Evolutionary conservation across 2,113 vertebrate genomes (phyloP), one percentile per base, ranked within the genome.

Genomic region (Neotragus moschatus): DNA sequence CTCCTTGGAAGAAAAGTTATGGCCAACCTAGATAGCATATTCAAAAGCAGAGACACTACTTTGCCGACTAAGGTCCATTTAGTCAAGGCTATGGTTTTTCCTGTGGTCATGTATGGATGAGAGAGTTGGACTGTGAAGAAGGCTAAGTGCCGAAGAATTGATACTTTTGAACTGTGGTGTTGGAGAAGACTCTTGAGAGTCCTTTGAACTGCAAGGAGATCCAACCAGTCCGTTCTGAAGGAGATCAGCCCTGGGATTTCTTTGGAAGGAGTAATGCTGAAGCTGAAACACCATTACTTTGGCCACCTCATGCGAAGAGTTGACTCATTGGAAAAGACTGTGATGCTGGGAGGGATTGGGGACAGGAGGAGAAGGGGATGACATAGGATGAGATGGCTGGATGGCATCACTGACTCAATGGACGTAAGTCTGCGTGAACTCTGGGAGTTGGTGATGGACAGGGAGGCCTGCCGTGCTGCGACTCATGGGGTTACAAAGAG

Each of bases 401-500:
- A 70, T 70, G n/a, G n/a, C n/a, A 70, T 70, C n/a, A 39, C 10
- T 0, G 5, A 70, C 11, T 36, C 39, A n/a, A 70, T 39, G 21
- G 10, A 70, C n/a, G 13, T 70, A n/a, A 39, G n/a, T 70, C 6
- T 70, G 19, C 39, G 66, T 19, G 39, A 70, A n/a, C 10, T 70
- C 39, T 0, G 2, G n/a, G n/a, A 39, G 10, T 23, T 70, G 19
- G 19, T 70, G n/a, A 70, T 39, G n/a, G 66, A 10, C 66, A 70
- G 21, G 66, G 66, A 39, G 12, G 12, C 39, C 66, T 3, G 5
- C n/a, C 0, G 1, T 12, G n/a, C 19, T 39, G 19, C 66, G 39
- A n/a, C 23, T 23, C 66, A 70, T 6, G n/a, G 66, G 66, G 19
- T 70, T 5, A 0, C 66, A 70, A 70, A 39, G n/a, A 12, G n/a